Conservation (phyloP, 2,113 vertebrate genomes). For the Periophthalmodon schlosseri region DNA sequence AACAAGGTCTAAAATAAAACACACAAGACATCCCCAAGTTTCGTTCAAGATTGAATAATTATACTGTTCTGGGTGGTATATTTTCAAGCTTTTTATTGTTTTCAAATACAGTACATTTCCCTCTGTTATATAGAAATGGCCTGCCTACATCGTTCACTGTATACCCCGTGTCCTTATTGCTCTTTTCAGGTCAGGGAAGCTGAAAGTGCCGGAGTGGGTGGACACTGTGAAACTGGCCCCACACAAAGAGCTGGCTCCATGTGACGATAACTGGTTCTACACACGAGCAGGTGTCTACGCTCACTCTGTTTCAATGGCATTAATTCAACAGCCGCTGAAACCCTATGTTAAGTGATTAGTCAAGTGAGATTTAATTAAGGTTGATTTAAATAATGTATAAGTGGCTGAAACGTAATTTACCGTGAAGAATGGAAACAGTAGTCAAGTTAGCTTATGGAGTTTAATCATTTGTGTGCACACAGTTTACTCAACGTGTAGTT, state of each 20-base stretch:
- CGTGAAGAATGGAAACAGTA: constrained; percentile 12
- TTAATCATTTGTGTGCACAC: constrained; percentile 13
- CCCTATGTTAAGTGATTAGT: background rate
- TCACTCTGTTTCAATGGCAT: constrained; percentile 4
- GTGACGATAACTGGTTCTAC: constrained; percentile 85
- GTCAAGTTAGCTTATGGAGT: constrained; percentile 2
- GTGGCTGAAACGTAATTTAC: constrained; percentile 4
- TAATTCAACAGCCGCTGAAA: constrained; percentile 4
- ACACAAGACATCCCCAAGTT: no score
- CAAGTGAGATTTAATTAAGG: constrained; percentile 5
- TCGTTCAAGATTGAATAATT: no score
- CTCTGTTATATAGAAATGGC: constrained; percentile 29
- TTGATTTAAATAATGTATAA: constrained; percentile 16
- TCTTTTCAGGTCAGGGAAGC: constrained; percentile 81
- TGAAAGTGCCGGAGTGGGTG: constrained; percentile 86
- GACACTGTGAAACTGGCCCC: constrained; percentile 86
- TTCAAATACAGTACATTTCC: background rate
- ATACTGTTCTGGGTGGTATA: no score
- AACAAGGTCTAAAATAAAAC: background rate
- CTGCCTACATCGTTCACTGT: constrained; percentile 17
- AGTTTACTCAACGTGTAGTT: background rate
- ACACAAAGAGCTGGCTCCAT: constrained; percentile 85
- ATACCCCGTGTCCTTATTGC: background rate
- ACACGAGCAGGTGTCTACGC: constrained; percentile 80
- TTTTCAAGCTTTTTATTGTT: background rate